Percentiles rank a stretch among this genome's conserved stretches.
Conservation (phyloP, 2,113 vertebrate species). For the Deroptyus accipitrinus region DNA sequence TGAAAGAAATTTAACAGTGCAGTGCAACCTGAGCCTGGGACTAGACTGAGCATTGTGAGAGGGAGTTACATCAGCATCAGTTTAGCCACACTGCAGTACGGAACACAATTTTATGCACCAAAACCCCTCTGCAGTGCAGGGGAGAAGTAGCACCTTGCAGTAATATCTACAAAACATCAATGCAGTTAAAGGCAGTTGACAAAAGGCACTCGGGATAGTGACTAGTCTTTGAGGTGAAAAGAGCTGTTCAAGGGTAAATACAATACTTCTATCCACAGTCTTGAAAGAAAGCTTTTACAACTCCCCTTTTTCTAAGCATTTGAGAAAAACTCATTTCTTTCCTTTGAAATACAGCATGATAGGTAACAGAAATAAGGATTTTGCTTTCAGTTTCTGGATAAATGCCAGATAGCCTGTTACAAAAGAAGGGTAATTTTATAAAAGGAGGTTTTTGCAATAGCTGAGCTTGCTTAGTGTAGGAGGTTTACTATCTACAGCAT, state of each 20-base stretch:
- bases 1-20: neutral
- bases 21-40: neutral
- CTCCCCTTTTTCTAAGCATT: neutral
- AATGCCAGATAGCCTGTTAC: neutral
- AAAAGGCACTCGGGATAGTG: neutral
- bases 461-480: neutral
- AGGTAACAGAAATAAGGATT: neutral
- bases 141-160: neutral
- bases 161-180: neutral
- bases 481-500: neutral
- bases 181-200: rapidly evolving
- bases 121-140: neutral
- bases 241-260: neutral
- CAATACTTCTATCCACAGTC: neutral
- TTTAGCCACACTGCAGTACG: neutral
- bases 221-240: neutral
- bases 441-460: neutral
- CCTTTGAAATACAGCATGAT: neutral
- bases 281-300: neutral
- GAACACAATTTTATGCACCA: neutral
- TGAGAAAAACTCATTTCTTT: neutral
- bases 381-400: neutral
- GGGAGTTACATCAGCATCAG: neutral
- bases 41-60: neutral
- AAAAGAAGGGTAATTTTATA: neutral